These are phyloP conservation scores for Callipepla squamata DNA, from an alignment of 2,113 vertebrate species.

Conservation along the genomic window DNA sequence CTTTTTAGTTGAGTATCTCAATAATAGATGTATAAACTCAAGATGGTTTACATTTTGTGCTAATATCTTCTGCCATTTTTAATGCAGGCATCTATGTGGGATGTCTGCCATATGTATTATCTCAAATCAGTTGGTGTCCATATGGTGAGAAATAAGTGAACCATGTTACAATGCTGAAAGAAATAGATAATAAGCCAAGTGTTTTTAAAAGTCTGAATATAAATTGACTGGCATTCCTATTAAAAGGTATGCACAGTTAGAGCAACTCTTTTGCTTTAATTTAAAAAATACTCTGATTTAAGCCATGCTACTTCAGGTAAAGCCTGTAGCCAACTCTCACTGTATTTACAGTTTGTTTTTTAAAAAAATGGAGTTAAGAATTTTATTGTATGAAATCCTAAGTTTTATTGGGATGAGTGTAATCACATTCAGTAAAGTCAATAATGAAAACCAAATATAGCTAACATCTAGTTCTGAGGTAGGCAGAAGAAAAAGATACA, in stretches of 20 bases:
- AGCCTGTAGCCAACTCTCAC: background rate
- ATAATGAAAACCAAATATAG: slow-evolving; percentile 5
- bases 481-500: background rate
- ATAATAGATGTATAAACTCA: slow-evolving; percentile 31
- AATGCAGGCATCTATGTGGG: background rate
- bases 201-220: background rate
- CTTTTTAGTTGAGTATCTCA: background rate
- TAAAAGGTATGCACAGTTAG: background rate
- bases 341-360: background rate
- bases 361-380: background rate
- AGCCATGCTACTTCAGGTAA: background rate
- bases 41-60: slow-evolving; percentile 60
- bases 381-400: background rate
- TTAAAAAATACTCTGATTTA: background rate
- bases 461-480: background rate
- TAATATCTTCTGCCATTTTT: slow-evolving; percentile 50
- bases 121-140: slow-evolving; percentile 57
- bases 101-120: slow-evolving; percentile 54
- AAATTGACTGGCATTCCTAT: background rate
- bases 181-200: background rate
- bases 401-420: background rate
- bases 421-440: background rate
- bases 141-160: slow-evolving; percentile 26
- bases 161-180: background rate
- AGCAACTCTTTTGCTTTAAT: background rate